Conservation (phyloP, 1,140 invertebrate species). For the Brachionus manjavacas region DNA sequence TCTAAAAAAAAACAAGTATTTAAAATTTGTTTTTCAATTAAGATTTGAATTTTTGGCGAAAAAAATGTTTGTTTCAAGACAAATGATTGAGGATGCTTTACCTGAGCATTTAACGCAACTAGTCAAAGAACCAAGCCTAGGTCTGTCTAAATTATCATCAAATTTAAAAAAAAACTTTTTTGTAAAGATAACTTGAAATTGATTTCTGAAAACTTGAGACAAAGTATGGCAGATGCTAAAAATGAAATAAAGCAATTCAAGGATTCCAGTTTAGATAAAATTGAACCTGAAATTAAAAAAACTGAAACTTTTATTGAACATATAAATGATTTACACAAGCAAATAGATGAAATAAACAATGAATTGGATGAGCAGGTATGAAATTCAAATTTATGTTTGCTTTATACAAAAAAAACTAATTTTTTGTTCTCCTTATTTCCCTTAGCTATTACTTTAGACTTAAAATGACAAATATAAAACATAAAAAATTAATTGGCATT, state of each 20-base stretch:
- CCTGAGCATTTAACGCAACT: conserved; percentile 6
- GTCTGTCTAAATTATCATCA: not conserved
- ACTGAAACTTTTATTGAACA: conserved; percentile 16
- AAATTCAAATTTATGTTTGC: not conserved
- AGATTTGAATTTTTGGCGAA: not conserved
- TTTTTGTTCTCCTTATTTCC: not conserved
- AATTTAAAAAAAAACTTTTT: not conserved
- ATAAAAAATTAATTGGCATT: too few relatives aligned
- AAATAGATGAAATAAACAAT: conserved; percentile 28
- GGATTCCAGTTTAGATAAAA: not conserved
- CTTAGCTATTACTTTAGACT: too few relatives aligned
- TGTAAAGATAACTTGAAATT: conserved; percentile 4
- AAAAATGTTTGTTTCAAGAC: conserved; percentile 8
- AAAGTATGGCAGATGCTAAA: not conserved
- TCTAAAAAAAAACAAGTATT: not conserved
- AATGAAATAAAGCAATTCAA: not conserved
- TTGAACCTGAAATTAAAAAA: conserved; percentile 37
- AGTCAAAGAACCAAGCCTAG: not conserved
- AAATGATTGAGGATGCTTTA: not conserved
- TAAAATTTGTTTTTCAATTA: not conserved
- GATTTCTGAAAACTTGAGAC: not conserved
- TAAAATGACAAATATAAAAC: too few relatives aligned
- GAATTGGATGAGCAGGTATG: conserved; percentile 24
- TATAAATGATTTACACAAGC: conserved; percentile 2
- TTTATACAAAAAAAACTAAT: not conserved